phyloP scores from a whole-genome alignment of 2,113 vertebrate genomes.

The Callopanchax toddi region DNA sequence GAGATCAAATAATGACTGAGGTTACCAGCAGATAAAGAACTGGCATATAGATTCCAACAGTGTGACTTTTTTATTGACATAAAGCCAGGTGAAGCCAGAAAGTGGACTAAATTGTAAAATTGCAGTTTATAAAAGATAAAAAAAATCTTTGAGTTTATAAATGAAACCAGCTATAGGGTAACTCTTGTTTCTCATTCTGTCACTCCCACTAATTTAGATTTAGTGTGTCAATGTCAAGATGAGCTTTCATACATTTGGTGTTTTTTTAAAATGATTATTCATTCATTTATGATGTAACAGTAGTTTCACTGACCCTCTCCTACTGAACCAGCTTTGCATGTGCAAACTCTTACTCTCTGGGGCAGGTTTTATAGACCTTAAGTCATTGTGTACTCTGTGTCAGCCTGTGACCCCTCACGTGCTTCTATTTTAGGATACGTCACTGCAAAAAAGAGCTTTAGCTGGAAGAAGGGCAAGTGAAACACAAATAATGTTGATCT shows the following conservation, averaged over 20 bases:
- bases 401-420: not conserved
- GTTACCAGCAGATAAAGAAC: constrained; percentile 1
- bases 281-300: not conserved
- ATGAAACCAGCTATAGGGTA: not conserved
- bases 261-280: too few relatives aligned
- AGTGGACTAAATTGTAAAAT: too few relatives aligned
- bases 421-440: constrained; percentile 20
- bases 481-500: not conserved
- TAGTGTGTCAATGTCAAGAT: too few relatives aligned
- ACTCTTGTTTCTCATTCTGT: too few relatives aligned
- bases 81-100: too few relatives aligned
- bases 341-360: not conserved
- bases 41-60: too few relatives aligned
- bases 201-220: too few relatives aligned
- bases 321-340: not conserved
- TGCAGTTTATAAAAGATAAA: not conserved
- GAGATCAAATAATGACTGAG: not conserved
- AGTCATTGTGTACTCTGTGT: not conserved
- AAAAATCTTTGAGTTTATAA: not conserved
- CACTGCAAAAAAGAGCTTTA: not conserved
- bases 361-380: not conserved
- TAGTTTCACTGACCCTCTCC: too few relatives aligned
- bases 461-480: not conserved
- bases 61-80: too few relatives aligned
- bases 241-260: too few relatives aligned